A percentile compares a stretch with the other conserved stretches of the same genome.
Conservation (phyloP, 2,888 invertebrate genomes). For the Dolichopus griseipennis region DNA sequence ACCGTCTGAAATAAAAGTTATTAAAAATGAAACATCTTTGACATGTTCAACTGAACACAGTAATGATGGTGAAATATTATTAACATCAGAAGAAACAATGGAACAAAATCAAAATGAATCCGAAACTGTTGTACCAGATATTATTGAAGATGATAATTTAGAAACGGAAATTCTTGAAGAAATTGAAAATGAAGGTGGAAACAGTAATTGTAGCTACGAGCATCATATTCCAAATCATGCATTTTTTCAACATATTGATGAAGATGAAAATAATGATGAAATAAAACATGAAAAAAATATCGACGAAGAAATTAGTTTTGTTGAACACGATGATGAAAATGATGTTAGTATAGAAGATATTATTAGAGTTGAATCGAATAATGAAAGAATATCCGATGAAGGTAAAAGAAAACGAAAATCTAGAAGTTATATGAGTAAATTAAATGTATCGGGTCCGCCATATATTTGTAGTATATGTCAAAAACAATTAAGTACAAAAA, state of each 20-base stretch:
- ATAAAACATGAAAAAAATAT: constrained; percentile 14
- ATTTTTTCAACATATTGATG: constrained; percentile 10
- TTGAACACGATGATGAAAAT: constrained; percentile 19
- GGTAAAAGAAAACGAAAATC: constrained; percentile 15
- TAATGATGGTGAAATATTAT: neutral
- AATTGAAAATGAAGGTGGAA: constrained; percentile 21
- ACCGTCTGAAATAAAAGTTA: constrained; percentile 15
- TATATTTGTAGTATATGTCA: constrained; percentile 32
- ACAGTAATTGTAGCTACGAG: constrained; percentile 22
- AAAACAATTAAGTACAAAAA: constrained; percentile 37
- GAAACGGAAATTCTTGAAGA: constrained; percentile 21
- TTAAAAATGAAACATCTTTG: constrained; percentile 10
- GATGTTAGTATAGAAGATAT: constrained; percentile 15
- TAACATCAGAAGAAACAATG: constrained; percentile 14
- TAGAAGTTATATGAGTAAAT: constrained; percentile 16
- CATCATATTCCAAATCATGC: constrained; percentile 12
- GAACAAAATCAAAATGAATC: constrained; percentile 14
- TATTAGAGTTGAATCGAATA: constrained; percentile 16
- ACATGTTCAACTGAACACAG: neutral
- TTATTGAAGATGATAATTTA: neutral
- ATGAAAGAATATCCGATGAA: constrained; percentile 13
- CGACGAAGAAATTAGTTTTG: constrained; percentile 10
- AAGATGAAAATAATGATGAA: constrained; percentile 14
- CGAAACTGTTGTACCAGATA: constrained; percentile 17
- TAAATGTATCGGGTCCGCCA: constrained; percentile 22